Conservation (phyloP, 1,140 invertebrate species). For the Drosophila pectinifera region DNA sequence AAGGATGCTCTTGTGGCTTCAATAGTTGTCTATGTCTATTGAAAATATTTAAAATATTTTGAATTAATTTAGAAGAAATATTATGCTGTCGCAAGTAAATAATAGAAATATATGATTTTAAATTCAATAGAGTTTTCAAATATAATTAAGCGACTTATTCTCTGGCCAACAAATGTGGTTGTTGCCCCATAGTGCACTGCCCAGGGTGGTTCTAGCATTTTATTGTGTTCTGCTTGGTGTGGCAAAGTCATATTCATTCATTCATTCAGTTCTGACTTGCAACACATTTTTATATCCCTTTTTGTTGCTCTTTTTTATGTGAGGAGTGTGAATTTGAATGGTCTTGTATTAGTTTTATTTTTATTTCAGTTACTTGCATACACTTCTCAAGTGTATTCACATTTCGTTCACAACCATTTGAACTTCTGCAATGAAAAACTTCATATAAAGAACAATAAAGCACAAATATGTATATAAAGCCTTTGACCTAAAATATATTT, state of each 20-base stretch:
- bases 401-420: neutral
- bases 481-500: no score
- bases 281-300: constrained; percentile 77
- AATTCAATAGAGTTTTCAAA: neutral
- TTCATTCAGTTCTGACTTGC: constrained; percentile 75
- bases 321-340: constrained; percentile 66
- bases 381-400: constrained; percentile 2
- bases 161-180: neutral
- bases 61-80: no score
- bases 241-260: constrained; percentile 75
- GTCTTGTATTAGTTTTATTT: constrained; percentile 29
- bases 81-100: no score
- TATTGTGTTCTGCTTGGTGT: constrained; percentile 66
- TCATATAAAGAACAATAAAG: no score
- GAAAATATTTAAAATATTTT: no score
- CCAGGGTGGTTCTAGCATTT: constrained; percentile 55
- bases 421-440: no score
- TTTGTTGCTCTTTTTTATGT: constrained; percentile 42
- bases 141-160: neutral
- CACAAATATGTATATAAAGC: neutral
- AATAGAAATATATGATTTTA: no score
- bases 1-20: no score
- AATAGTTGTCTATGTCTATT: no score
- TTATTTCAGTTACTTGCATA: constrained; percentile 38
- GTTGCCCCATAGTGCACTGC: neutral